Evolutionary conservation across 2,888 invertebrate species (phyloP), one percentile per base, ranked within the genome.

Genomic region (Rotaria magnacalcarata): DNA sequence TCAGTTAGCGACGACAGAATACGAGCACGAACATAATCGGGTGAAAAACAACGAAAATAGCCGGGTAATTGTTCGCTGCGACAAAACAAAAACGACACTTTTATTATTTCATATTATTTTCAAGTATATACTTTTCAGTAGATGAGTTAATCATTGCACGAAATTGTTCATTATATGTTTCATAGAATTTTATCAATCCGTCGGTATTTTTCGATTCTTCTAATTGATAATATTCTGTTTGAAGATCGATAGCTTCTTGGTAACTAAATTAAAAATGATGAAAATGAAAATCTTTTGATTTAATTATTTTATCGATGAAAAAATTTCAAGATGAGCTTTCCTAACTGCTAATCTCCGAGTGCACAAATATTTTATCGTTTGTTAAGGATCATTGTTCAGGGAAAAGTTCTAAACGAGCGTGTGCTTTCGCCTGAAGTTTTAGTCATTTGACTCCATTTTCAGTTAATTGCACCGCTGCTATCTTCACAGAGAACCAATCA

Each of bases 151-250:
- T 80, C 47, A 47, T 80, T 24, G 4, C 14, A n/a, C 47, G 43
- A 47, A 21, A 47, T 47, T 80, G 47, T 80, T 47, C 43, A 47
- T 80, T 80, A n/a, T 80, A 24, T 11, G 21, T 47, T 47, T 80
- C 80, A 47, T 80, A 80, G 19, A 80, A 80, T n/a, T 80, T 2
- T 10, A 80, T n/a, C n/a, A 80, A n/a, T 6, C 24, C 47, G 47
- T 80, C 47, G 11, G 2, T n/a, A 80, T 80, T 80, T 80, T 80
- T 80, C 24, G 80, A 24, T 80, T 80, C 47, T 80, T 80, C 80
- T 47, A 80, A 24, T 80, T n/a, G 43, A 43, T n/a, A 0, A 47
- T 47, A 80, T 47, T 80, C 80, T 11, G 11, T 80, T 80, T 80
- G 10, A 24, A 80, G 80, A 47, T 80, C 80, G 11, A 80, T 80